Conservation (phyloP, 2,797 vertebrate genomes). For the Morus bassanus region DNA sequence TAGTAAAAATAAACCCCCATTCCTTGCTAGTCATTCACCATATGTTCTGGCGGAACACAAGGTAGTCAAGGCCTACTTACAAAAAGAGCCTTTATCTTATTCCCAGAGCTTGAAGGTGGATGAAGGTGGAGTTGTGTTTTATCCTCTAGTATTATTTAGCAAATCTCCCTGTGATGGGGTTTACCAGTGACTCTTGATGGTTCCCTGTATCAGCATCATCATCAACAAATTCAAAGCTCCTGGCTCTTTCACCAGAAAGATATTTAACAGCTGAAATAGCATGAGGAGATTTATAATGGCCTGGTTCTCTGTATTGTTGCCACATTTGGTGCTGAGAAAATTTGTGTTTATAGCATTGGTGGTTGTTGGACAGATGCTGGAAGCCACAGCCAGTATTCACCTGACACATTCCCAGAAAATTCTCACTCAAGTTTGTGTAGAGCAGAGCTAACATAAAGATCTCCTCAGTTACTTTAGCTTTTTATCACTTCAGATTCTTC, state of each 20-base stretch:
- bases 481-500: neutral
- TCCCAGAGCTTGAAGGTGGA: neutral
- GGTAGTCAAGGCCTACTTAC: neutral
- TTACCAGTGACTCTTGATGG: neutral
- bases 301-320: neutral
- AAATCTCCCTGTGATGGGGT: neutral
- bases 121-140: neutral
- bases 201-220: neutral
- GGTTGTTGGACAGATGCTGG: neutral
- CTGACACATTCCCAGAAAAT: neutral
- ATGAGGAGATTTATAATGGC: neutral
- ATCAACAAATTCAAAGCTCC: neutral
- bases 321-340: neutral
- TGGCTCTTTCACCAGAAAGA: neutral
- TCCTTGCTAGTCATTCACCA: neutral
- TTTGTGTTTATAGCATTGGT: neutral
- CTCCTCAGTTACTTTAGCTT: neutral
- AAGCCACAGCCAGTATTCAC: neutral
- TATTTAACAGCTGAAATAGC: neutral
- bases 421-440: neutral
- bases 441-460: neutral
- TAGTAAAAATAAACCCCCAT: neutral
- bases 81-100: neutral
- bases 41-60: neutral
- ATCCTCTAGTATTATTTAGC: neutral